Conservation (phyloP, 2,888 invertebrate species). For the Phania funesta region DNA sequence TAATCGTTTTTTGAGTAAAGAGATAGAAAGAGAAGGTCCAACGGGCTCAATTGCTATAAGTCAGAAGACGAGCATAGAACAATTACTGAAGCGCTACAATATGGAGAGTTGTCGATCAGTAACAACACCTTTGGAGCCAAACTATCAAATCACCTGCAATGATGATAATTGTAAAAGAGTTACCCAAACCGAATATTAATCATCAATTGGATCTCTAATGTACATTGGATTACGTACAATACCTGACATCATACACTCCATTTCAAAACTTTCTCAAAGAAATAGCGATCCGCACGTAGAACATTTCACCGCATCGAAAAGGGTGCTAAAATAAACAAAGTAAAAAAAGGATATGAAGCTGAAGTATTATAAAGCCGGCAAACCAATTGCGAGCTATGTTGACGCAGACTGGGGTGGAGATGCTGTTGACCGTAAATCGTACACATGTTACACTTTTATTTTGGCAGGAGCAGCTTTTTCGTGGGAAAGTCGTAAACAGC, state of each 20-base stretch:
- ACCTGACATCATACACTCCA: constrained; percentile 32
- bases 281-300: constrained; percentile 22
- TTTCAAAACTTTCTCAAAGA: constrained; percentile 16
- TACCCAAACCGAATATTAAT: not conserved
- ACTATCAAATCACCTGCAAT: not conserved
- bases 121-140: constrained; percentile 42
- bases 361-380: constrained; percentile 55
- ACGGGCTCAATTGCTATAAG: constrained; percentile 27
- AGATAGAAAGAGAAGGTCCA: constrained; percentile 41
- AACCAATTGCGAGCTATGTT: constrained; percentile 40
- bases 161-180: not conserved
- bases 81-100: constrained; percentile 2
- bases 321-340: constrained; percentile 66
- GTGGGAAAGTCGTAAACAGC: constrained; percentile 61
- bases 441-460: constrained; percentile 57
- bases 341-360: constrained; percentile 57
- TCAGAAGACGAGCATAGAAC: constrained; percentile 14
- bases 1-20: constrained; percentile 42
- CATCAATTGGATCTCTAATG: constrained; percentile 28
- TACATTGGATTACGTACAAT: constrained; percentile 17
- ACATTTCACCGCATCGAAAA: constrained; percentile 56
- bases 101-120: constrained; percentile 44
- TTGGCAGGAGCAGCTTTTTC: constrained; percentile 56
- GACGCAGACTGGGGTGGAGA: constrained; percentile 68
- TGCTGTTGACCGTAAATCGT: constrained; percentile 62